A percentile compares a stretch with the other conserved stretches of the same genome.
Evolutionary conservation across 2,797 vertebrate genomes (phyloP).

Genomic region (Schizopygopsis pylzovi): DNA sequence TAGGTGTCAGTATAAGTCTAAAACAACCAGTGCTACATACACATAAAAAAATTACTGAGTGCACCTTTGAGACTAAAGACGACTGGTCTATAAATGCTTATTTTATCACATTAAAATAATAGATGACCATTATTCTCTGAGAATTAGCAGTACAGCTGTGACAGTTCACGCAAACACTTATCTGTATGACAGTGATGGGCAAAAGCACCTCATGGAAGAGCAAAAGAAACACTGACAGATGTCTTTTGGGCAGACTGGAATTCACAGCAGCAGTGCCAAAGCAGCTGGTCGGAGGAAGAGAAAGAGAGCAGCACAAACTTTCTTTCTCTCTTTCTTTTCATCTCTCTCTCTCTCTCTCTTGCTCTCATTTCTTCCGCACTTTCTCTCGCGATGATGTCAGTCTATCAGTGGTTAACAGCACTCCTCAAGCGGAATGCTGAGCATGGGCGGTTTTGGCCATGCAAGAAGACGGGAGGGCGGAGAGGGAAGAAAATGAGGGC

Average conservation of each 20-base stretch:
- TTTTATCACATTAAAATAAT: conserved; percentile 25
- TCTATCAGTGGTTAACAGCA: conserved; percentile 14
- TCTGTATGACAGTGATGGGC: conserved; percentile 26
- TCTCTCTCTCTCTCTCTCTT: neutral
- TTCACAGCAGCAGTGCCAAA: conserved; percentile 58
- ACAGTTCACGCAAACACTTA: conserved; percentile 29
- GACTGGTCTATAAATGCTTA: neutral
- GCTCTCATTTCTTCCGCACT: conserved; percentile 42
- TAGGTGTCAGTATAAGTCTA: conserved; percentile 2
- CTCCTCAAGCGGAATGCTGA: conserved; percentile 69
- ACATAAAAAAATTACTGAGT: conserved; percentile 9
- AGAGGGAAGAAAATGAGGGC: conserved; percentile 17
- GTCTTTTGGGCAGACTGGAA: conserved; percentile 45
- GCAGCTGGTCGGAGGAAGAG: conserved; percentile 52
- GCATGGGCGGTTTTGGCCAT: conserved; percentile 55
- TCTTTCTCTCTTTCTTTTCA: conserved; percentile 57
- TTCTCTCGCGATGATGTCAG: conserved; percentile 21
- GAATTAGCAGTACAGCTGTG: conserved; percentile 28
- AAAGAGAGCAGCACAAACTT: conserved; percentile 53
- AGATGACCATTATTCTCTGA: neutral
- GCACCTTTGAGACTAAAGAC: conserved; percentile 28
- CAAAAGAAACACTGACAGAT: conserved; percentile 34
- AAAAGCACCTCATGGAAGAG: conserved; percentile 56
- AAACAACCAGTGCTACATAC: neutral
- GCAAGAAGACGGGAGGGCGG: conserved; percentile 11